Evolutionary conservation across 2,797 vertebrate genomes (phyloP).

Genomic region (Dryobates pubescens): DNA sequence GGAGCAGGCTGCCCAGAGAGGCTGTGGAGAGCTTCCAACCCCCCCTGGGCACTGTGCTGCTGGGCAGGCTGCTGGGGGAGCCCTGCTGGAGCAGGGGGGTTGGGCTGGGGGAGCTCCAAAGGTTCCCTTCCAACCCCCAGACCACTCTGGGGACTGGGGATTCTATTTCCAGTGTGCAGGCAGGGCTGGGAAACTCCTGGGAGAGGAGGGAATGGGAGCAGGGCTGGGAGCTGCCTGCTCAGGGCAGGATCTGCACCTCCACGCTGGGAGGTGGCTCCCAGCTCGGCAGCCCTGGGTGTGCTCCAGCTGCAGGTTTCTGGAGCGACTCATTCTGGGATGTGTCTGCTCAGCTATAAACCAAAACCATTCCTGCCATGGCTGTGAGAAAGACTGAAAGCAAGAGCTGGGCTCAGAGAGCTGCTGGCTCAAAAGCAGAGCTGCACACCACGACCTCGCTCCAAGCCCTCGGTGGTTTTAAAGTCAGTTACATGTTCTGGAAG

Average conservation of each 20-base stretch:
- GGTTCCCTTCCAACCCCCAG: no score
- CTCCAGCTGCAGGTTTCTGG: not conserved
- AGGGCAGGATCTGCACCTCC: not conserved
- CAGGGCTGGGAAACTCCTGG: not conserved
- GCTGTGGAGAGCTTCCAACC: no score
- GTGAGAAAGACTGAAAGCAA: not conserved
- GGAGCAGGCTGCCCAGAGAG: no score
- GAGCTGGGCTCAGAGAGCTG: accelerated
- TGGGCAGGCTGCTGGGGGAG: no score
- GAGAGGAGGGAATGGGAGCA: not conserved
- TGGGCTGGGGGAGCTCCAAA: no score
- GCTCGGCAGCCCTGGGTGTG: accelerated
- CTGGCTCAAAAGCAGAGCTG: accelerated
- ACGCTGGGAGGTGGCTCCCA: not conserved
- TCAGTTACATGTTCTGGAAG: not conserved
- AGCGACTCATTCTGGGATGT: not conserved
- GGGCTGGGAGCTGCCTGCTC: not conserved
- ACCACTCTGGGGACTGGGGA: no score
- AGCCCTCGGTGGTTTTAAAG: not conserved
- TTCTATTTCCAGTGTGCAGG: not conserved
- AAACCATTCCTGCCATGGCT: not conserved
- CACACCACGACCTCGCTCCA: not conserved
- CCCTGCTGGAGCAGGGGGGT: no score
- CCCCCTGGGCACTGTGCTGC: no score
- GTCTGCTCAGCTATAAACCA: not conserved